Conservation (phyloP, 53 echinoderm and acorn worm genomes). For the Zoroaster sp. region DNA sequence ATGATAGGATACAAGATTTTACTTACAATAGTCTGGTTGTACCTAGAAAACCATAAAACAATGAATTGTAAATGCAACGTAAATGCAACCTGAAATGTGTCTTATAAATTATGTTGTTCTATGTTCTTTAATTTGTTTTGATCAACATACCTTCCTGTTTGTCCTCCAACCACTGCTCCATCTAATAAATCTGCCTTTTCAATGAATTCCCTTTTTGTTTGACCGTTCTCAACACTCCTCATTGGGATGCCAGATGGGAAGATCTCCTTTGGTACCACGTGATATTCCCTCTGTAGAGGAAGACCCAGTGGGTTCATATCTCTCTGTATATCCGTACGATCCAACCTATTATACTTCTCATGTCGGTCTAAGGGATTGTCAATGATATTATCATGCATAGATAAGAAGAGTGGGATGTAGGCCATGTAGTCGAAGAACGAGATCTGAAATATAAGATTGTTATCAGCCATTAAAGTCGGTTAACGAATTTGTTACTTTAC, state of each 20-base stretch:
- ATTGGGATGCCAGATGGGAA: conserved; percentile 51
- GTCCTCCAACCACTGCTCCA: not conserved
- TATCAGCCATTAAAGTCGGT: not conserved
- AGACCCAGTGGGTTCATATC: conserved; percentile 90
- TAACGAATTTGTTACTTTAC: not conserved
- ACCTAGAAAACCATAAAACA: too few species aligned
- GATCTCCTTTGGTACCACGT: conserved; percentile 54
- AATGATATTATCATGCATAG: conserved; percentile 96
- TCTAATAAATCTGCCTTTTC: conserved; percentile 8
- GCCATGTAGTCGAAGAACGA: conserved; percentile 97
- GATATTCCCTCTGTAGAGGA: conserved; percentile 72
- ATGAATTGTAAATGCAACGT: too few species aligned
- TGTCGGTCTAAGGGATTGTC: conserved; percentile 86
- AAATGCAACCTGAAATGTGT: too few species aligned
- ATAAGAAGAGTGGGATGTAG: conserved; percentile 92
- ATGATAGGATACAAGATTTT: too few species aligned
- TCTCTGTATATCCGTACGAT: conserved; percentile 50
- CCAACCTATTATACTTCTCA: conserved; percentile 63
- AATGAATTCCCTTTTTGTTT: not conserved
- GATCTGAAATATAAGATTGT: conserved; percentile 72
- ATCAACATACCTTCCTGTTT: conserved; percentile 5
- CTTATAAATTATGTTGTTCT: not conserved
- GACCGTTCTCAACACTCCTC: not conserved
- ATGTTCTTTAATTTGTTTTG: not conserved
- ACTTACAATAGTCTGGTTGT: too few species aligned